Conservation (phyloP, 2,113 vertebrate genomes). For the Rissa tridactyla region DNA sequence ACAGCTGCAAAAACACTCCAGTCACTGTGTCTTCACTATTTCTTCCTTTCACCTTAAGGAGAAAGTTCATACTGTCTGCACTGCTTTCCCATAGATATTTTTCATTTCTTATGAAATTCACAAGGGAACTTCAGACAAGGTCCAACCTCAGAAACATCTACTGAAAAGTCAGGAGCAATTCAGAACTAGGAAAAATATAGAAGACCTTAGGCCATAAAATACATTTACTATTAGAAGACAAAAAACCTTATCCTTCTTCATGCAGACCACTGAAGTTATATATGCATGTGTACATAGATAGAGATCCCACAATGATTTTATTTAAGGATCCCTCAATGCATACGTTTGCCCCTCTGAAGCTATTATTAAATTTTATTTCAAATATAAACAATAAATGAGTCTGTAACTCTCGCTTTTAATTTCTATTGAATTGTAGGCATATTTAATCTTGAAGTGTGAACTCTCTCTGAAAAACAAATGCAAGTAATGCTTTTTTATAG, state of each 20-base stretch:
- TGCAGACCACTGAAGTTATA: neutral
- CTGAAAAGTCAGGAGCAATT: neutral
- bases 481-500: neutral
- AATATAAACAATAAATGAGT: neutral
- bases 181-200: neutral
- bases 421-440: neutral
- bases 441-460: constrained; percentile 14
- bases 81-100: neutral
- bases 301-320: neutral
- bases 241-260: neutral
- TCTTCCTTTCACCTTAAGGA: neutral
- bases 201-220: neutral
- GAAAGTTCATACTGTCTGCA: neutral
- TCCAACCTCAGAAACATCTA: neutral
- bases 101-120: neutral
- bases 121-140: neutral
- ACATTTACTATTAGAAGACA: neutral
- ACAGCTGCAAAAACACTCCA: neutral
- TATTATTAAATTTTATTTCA: neutral
- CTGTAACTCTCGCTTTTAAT: neutral
- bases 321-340: neutral
- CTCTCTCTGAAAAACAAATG: neutral
- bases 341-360: neutral
- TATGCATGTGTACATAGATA: neutral
- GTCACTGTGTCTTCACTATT: neutral